These are phyloP conservation scores for Acronicta aceris DNA, from an alignment of 2,888 invertebrate genomes.

Conservation along the genomic window DNA sequence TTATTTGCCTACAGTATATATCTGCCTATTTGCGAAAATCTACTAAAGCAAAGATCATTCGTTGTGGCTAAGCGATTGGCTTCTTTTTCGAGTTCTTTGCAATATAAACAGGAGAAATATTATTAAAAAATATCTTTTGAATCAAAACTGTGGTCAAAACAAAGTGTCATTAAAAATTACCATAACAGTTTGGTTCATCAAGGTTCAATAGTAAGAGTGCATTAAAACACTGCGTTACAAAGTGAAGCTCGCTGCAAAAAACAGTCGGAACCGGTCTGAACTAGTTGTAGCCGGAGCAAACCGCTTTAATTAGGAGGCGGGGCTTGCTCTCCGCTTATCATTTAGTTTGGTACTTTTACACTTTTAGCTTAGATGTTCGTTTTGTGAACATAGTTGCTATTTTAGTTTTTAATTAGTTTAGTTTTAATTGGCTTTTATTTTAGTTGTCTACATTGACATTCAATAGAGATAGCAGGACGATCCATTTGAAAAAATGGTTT, in stretches of 20 bases:
- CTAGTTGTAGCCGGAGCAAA: conserved; percentile 16
- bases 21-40: not conserved
- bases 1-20: too few species aligned
- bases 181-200: conserved; percentile 23
- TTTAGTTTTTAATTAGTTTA: conserved; percentile 1
- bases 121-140: too few species aligned
- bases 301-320: conserved; percentile 25
- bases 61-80: not conserved
- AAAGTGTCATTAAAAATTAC: conserved; percentile 4
- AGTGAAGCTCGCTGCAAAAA: conserved; percentile 8
- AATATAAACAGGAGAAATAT: too few species aligned
- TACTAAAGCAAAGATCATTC: not conserved
- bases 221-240: conserved; percentile 16
- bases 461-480: not conserved
- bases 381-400: not conserved
- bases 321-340: conserved; percentile 9
- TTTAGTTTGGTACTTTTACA: conserved; percentile 18
- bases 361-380: not conserved
- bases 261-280: conserved; percentile 3
- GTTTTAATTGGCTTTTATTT: not conserved
- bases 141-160: too few species aligned
- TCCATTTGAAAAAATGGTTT: too few species aligned
- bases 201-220: conserved; percentile 22
- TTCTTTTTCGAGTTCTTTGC: too few species aligned
- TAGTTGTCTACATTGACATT: too few species aligned